Conservation (phyloP, 2,113 vertebrate species). For the Pithys albifrons region DNA sequence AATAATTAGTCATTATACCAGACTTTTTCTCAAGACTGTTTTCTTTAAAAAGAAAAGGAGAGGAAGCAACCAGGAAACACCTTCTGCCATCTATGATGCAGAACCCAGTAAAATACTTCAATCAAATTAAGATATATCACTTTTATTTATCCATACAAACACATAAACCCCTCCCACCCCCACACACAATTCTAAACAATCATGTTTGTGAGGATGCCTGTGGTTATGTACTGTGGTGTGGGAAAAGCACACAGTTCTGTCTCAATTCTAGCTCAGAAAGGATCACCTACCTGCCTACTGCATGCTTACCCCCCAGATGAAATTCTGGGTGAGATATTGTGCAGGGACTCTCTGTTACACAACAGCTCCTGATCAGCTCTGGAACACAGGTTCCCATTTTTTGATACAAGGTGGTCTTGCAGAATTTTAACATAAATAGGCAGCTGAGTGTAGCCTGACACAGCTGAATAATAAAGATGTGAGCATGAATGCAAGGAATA, state of each 20-base stretch:
- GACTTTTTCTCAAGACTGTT: background rate
- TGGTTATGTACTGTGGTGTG: background rate
- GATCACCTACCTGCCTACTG: background rate
- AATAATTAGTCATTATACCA: background rate
- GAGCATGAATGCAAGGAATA: background rate
- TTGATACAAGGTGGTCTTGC: background rate
- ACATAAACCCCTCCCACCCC: no score
- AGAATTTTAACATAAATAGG: background rate
- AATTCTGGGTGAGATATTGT: fast-evolving
- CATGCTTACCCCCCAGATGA: background rate
- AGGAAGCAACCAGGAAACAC: background rate
- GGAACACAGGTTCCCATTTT: background rate
- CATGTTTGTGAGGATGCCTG: background rate
- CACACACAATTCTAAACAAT: background rate
- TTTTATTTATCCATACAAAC: background rate
- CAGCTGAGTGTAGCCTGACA: background rate
- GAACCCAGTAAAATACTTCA: background rate
- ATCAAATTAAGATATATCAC: background rate
- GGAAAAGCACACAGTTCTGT: background rate
- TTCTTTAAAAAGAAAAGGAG: background rate
- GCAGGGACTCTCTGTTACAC: background rate
- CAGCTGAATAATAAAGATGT: background rate
- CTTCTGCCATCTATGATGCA: background rate
- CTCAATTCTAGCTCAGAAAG: background rate
- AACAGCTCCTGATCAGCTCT: background rate